Evolutionary conservation across 2,888 invertebrate genomes (phyloP).

Genomic region (Orgyia antiqua): DNA sequence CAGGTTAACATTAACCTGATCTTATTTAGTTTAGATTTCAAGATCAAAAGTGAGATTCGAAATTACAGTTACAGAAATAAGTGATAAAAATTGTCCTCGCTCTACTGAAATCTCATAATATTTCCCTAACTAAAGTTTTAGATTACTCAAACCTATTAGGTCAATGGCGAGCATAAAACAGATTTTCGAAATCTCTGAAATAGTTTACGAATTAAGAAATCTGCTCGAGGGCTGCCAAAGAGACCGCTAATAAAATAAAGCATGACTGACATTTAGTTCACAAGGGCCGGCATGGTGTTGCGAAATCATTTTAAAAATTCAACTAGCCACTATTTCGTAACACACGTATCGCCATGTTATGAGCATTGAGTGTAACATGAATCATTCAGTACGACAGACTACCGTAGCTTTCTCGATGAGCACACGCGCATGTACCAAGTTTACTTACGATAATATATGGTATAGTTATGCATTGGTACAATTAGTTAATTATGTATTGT

Average conservation of each 20-base stretch:
- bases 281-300: conserved; percentile 40
- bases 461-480: background rate
- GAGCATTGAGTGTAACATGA: conserved; percentile 33
- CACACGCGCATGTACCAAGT: conserved; percentile 7
- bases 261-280: conserved; percentile 55
- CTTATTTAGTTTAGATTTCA: too few species aligned
- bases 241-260: conserved; percentile 42
- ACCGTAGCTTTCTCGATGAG: conserved; percentile 21
- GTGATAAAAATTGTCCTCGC: too few species aligned
- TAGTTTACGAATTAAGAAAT: conserved; percentile 45
- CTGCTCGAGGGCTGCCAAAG: conserved; percentile 43
- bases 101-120: too few species aligned
- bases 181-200: conserved; percentile 42
- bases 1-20: too few species aligned
- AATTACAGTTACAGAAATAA: too few species aligned
- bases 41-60: too few species aligned
- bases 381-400: conserved; percentile 26
- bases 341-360: conserved; percentile 36
- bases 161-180: conserved; percentile 53
- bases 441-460: background rate
- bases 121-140: too few species aligned
- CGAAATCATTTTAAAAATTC: conserved; percentile 44
- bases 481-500: too few species aligned
- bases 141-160: conserved; percentile 41
- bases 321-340: conserved; percentile 39